Evolutionary conservation across 2,888 invertebrate genomes (phyloP).

Genomic region (Busseola fusca): DNA sequence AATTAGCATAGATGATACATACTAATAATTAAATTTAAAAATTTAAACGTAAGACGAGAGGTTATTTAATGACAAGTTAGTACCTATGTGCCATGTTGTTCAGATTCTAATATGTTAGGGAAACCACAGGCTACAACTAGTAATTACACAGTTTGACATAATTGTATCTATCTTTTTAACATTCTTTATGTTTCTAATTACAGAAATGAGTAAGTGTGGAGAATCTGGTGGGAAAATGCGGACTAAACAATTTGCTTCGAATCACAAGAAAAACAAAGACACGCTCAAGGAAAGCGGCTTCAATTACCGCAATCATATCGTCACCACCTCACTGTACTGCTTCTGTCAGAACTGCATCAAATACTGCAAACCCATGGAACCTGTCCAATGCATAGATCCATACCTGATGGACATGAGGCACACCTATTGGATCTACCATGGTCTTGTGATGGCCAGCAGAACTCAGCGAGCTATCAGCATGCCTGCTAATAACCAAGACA

Average conservation of each 20-base stretch:
- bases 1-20: no score
- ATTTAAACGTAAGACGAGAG: not conserved
- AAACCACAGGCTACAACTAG: not conserved
- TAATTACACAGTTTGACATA: not conserved
- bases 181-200: constrained; percentile 5
- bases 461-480: constrained; percentile 34
- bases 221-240: constrained; percentile 8
- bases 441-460: constrained; percentile 41
- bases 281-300: not conserved
- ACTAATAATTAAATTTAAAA: no score
- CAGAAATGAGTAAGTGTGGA: constrained; percentile 17
- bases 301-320: not conserved
- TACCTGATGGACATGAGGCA: constrained; percentile 35
- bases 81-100: not conserved
- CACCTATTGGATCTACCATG: constrained; percentile 48
- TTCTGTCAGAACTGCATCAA: constrained; percentile 27
- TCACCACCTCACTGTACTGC: constrained; percentile 20
- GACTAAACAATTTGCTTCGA: not conserved
- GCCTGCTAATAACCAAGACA: not conserved
- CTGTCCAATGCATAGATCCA: constrained; percentile 41
- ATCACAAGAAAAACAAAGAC: not conserved
- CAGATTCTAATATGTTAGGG: not conserved
- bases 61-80: not conserved
- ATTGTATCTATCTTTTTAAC: not conserved
- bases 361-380: constrained; percentile 18